These are phyloP conservation scores for Enteromius fasciolatus DNA, from an alignment of 2,797 vertebrate species.

Conservation along the genomic window DNA sequence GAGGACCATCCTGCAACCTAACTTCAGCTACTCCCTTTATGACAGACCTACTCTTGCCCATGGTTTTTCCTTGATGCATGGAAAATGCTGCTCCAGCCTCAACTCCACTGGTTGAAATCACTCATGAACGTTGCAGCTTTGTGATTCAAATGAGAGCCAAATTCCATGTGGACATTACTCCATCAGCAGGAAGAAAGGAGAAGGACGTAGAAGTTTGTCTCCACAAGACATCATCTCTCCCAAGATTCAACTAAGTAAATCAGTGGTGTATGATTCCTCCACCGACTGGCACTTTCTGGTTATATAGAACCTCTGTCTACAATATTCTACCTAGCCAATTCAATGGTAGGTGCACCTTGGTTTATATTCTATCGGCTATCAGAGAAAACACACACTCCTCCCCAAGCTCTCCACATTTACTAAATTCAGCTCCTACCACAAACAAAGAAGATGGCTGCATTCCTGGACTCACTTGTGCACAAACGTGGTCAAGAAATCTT, in stretches of 20 bases:
- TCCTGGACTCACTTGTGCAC: slow-evolving; percentile 43
- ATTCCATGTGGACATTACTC: slow-evolving; percentile 8
- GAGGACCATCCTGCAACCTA: too few species aligned
- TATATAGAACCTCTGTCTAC: too few species aligned
- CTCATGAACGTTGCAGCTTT: background rate
- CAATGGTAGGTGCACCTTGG: too few species aligned
- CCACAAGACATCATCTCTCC: background rate
- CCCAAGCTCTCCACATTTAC: too few species aligned
- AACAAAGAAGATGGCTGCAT: slow-evolving; percentile 15
- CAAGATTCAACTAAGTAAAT: too few species aligned
- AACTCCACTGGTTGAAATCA: slow-evolving; percentile 1
- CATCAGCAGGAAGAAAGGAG: slow-evolving; percentile 18
- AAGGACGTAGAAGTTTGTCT: slow-evolving; percentile 6
- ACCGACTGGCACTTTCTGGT: background rate
- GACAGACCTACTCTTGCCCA: too few species aligned
- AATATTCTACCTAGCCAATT: too few species aligned
- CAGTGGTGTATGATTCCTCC: slow-evolving; percentile 16
- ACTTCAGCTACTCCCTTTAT: too few species aligned
- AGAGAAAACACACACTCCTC: too few species aligned
- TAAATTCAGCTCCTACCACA: too few species aligned
- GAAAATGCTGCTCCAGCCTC: background rate
- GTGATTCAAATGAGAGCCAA: background rate
- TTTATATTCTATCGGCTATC: too few species aligned
- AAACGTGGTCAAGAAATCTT: slow-evolving; percentile 47
- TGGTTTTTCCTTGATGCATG: background rate